Conservation (phyloP, 30 jellyfish, hydroid and myxozoan genomes). For the Turritopsis rubra region DNA sequence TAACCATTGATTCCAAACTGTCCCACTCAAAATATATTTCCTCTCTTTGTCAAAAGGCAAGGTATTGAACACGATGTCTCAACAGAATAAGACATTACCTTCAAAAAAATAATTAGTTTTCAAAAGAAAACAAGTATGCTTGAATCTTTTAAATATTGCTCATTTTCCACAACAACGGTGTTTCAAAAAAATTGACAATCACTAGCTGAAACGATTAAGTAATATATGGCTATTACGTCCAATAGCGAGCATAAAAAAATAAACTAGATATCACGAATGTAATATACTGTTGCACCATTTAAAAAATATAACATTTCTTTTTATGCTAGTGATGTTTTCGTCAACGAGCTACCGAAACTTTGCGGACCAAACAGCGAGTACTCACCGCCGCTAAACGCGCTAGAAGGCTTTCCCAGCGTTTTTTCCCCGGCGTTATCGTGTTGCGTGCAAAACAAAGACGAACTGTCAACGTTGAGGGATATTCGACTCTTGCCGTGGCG, state of each 20-base stretch:
- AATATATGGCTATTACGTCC: background rate
- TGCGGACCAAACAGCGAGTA: conserved; percentile 39
- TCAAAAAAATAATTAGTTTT: background rate
- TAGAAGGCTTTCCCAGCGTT: background rate
- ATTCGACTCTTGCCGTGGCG: background rate
- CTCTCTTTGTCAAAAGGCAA: no score
- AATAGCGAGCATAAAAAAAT: conserved; percentile 5
- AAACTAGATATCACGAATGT: background rate
- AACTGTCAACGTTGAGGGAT: conserved; percentile 6
- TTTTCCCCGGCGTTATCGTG: conserved; percentile 2
- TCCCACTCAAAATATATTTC: no score
- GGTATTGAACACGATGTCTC: no score
- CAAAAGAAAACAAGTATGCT: background rate
- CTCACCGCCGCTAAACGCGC: conserved; percentile 16
- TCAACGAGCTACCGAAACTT: conserved; percentile 25
- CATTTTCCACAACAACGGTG: background rate
- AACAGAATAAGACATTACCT: no score
- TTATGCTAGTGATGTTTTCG: background rate
- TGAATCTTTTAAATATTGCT: background rate
- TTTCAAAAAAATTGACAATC: background rate
- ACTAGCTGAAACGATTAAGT: background rate
- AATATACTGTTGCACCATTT: background rate
- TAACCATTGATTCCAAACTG: no score
- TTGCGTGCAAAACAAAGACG: conserved; percentile 33
- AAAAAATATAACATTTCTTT: background rate